Conservation (phyloP, 2,888 invertebrate species). For the Epirrhoe tristata region DNA sequence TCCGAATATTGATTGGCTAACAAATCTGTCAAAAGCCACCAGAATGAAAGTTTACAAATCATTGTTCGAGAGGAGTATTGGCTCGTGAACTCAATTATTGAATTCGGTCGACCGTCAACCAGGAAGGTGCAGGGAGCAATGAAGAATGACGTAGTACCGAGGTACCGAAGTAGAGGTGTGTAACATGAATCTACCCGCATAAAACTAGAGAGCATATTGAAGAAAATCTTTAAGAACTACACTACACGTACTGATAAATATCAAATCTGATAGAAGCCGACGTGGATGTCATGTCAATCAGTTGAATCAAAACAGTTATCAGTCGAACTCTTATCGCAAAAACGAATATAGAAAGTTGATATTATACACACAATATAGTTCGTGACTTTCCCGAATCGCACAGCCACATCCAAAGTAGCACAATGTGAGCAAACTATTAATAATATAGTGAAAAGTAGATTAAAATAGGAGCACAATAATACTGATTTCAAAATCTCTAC, state of each 20-base stretch:
- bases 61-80: constrained; percentile 9
- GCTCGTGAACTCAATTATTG: constrained; percentile 33
- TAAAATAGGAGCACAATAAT: not conserved
- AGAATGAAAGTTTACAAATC: constrained; percentile 14
- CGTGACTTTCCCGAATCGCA: not conserved
- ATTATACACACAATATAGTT: not conserved
- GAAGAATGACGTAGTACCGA: not conserved
- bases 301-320: not conserved
- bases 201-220: not conserved
- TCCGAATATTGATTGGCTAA: not conserved
- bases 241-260: not conserved
- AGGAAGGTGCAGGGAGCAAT: constrained; percentile 9
- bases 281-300: not conserved
- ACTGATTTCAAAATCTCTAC: constrained; percentile 4
- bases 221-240: not conserved
- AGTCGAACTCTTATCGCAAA: too few relatives aligned
- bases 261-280: not conserved
- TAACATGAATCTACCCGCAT: not conserved
- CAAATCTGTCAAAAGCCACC: constrained; percentile 4
- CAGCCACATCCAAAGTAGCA: not conserved
- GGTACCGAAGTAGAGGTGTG: not conserved
- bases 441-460: constrained; percentile 1
- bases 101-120: constrained; percentile 30
- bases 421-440: not conserved
- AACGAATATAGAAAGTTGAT: too few relatives aligned